These are phyloP conservation scores for Hyles euphorbiae DNA, from an alignment of 1,140 invertebrate species.

Conservation along the genomic window DNA sequence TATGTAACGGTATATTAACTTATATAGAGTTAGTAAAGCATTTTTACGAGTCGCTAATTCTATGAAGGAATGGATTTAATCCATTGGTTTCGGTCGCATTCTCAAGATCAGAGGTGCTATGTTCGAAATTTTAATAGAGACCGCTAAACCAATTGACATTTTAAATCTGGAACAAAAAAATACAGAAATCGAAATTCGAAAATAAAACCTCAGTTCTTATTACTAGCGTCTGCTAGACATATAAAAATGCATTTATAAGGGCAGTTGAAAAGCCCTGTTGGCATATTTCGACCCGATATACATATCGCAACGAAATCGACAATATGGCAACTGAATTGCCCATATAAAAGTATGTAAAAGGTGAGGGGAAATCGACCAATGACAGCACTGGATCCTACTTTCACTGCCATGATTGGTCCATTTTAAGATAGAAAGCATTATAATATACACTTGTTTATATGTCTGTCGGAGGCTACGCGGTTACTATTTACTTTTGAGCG, in stretches of 20 bases:
- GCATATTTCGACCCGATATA: too few relatives aligned
- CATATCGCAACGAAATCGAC: too few relatives aligned
- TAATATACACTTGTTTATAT: constrained; percentile 68
- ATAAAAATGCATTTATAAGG: constrained; percentile 26
- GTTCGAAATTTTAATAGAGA: constrained; percentile 41
- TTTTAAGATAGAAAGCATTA: constrained; percentile 62
- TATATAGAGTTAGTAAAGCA: constrained; percentile 58
- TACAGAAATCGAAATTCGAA: constrained; percentile 44
- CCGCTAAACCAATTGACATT: too few relatives aligned
- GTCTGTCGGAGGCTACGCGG: constrained; percentile 68
- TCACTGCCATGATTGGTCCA: constrained; percentile 73
- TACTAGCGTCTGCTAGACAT: constrained; percentile 67
- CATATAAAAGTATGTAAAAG: constrained; percentile 23
- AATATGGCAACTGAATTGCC: not conserved
- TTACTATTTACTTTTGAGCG: constrained; percentile 67
- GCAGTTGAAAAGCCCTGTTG: not conserved
- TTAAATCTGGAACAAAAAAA: not conserved
- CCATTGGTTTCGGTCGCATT: constrained; percentile 62
- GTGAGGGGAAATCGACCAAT: constrained; percentile 68
- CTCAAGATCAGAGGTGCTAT: constrained; percentile 65
- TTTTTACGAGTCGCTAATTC: constrained; percentile 69
- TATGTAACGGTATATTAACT: constrained; percentile 53
- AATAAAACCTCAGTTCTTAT: constrained; percentile 61
- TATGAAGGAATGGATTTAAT: constrained; percentile 61
- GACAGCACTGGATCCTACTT: constrained; percentile 61